phyloP scores from a whole-genome alignment of 2,888 invertebrate species.

The Troides helena region DNA sequence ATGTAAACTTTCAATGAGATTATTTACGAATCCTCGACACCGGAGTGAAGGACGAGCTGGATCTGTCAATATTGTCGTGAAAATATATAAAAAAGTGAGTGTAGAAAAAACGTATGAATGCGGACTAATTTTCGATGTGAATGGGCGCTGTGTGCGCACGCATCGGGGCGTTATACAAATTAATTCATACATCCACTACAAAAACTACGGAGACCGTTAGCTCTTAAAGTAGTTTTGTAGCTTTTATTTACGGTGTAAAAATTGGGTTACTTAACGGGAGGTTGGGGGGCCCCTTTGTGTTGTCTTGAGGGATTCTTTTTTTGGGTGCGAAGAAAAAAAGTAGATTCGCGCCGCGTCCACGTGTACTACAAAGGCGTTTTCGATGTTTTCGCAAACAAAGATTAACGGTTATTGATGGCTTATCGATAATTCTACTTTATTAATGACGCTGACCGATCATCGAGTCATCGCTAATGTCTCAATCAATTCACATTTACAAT shows the following conservation, averaged over 20 bases:
- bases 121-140: slow-evolving; percentile 77
- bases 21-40: slow-evolving; percentile 73
- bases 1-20: slow-evolving; percentile 76
- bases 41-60: slow-evolving; percentile 54
- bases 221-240: slow-evolving; percentile 61
- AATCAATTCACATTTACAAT: slow-evolving; percentile 17
- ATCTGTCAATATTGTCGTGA: slow-evolving; percentile 78
- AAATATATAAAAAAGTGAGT: slow-evolving; percentile 39
- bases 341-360: slow-evolving; percentile 33
- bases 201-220: slow-evolving; percentile 63
- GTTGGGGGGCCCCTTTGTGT: slow-evolving; percentile 58
- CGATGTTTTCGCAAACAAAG: slow-evolving; percentile 41
- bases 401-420: slow-evolving; percentile 60
- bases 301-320: slow-evolving; percentile 44
- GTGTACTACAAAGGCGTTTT: slow-evolving; percentile 40
- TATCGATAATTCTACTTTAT: slow-evolving; percentile 49
- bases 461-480: slow-evolving; percentile 18
- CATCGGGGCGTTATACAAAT: slow-evolving; percentile 76
- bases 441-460: slow-evolving; percentile 49
- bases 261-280: slow-evolving; percentile 80
- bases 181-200: slow-evolving; percentile 64
- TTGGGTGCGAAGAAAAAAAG: slow-evolving; percentile 28
- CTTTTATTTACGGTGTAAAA: slow-evolving; percentile 77
- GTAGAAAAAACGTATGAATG: slow-evolving; percentile 59
- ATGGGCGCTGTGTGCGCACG: slow-evolving; percentile 72